Base-by-base conservation (phyloP, 2,797 vertebrate genomes). In the Chloroceryle inda region DNA sequence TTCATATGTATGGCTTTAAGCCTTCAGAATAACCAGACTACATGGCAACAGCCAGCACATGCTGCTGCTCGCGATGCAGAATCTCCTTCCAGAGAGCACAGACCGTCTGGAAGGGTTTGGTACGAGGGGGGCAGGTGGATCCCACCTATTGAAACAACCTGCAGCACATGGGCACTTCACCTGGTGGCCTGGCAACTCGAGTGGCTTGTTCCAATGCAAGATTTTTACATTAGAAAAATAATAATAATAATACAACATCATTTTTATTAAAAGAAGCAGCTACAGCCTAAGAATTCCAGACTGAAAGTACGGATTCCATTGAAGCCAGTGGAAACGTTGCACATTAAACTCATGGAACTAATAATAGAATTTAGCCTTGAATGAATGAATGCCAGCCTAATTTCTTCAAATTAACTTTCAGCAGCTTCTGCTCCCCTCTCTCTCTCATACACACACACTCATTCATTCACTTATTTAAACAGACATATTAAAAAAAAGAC, bases 391-490 rank as follows among this genome's bases (percentile, higher is more conserved):
- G 19, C n/a, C 72, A 91, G 68, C 50, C 10, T 89, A 58, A 68
- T 87, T 95, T 93, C 71, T 91, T 93, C 63, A 86, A 81, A 88
- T 69, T 23, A 68, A 73, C 53, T 80, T 91, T 64, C 45, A 82
- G 69, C 35, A 62, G 18, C 33, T 78, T 82, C 33, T 78, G 37
- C 42, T 81, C 49, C 58, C 22, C 62, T 29, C 40, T 18, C 58
- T 27, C 63, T 24, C 42, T 22, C 40, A 37, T 3, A 47, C 31
- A 73, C 42, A 68, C 42, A 35, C 27, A 7, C 67, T 74, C 81
- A 84, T 95, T 89, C 88, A 95, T 89, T 71, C 68, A 52, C 63
- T 82, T 95, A 67, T 50, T 74, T 85, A 94, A 95, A 96, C 85
- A 93, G 82, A 79, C 35, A 67, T 10, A n/a, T 76, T 14, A 73